Evolutionary conservation across 1,140 invertebrate species (phyloP), one percentile per base, ranked within the genome.

Genomic region (Chironomus striatipennis): DNA sequence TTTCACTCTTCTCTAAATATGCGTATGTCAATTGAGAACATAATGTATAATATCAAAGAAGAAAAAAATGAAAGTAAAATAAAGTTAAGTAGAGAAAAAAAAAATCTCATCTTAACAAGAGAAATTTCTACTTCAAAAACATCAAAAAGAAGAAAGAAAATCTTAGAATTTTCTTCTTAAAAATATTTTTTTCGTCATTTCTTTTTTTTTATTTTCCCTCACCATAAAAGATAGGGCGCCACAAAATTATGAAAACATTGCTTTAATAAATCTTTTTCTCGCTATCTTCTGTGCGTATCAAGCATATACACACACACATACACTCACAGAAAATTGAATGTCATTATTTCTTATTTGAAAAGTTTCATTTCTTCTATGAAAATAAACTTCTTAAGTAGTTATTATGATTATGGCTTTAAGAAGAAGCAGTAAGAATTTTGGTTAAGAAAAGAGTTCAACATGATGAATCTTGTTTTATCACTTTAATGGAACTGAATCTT

Each of bases 331-430:
- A 57, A 57, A 57, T 57, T 12, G 47, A 57, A 57, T 57, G 47
- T 57, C 47, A 57, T 57, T 57, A 57, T 57, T 57, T 57, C 47
- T 57, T 57, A 57, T 57, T 57, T 57, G 47, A 57, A 57, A 57
- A 57, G 47, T 57, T 57, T 57, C 47, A 57, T 34, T 34, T 34
- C 24, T 2, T 34, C 24, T 34, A 34, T 34, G 24, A 34, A 34
- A 34, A 34, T 34, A 34, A 34, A 34, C 24, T 34, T 34, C 24
- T 34, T 34, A 34, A 34, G 24, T 34, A 34, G 24, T 34, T 34
- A 34, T 34, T 34, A 57, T 57, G 47, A 57, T 57, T 57, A 57
- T 57, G 12, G 47, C 47, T 57, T 57, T 12, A 34, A 34, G 24
- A 34, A 34, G 24, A 34, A 34, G 24, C 5, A 34, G 12, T 57